A percentile compares a stretch with the other conserved stretches of the same genome.
These are phyloP conservation scores for Oplegnathus fasciatus DNA, from an alignment of 2,113 vertebrate species.

Conservation along the genomic window DNA sequence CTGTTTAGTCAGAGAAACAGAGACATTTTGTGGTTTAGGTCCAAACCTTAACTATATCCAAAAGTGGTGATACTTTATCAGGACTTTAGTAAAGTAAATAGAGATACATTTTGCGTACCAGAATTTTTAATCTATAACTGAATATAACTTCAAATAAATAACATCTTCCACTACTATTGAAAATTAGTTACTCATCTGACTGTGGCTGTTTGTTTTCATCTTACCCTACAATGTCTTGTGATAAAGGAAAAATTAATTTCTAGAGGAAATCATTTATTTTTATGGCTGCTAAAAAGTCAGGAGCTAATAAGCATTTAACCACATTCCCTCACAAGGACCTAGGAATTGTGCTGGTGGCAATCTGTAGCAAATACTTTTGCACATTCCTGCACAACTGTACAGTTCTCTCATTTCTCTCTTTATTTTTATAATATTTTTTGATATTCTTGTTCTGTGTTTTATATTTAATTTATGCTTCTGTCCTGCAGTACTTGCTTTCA, in stretches of 20 bases:
- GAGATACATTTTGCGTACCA: not conserved
- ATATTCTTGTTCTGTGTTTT: no score
- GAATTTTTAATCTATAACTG: not conserved
- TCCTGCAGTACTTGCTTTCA: no score
- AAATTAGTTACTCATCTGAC: not conserved
- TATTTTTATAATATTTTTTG: no score
- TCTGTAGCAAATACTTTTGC: no score
- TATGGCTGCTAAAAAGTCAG: not conserved
- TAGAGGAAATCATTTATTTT: not conserved
- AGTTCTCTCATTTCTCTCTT: no score
- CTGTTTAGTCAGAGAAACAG: slow-evolving; percentile 18
- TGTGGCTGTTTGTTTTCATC: not conserved
- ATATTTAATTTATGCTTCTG: no score
- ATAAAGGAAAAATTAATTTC: not conserved
- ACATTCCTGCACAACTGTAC: no score
- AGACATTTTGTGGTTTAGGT: not conserved
- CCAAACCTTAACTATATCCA: not conserved
- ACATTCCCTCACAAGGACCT: not conserved
- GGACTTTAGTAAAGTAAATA: not conserved
- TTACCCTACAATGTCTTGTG: not conserved
- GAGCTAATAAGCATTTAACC: not conserved
- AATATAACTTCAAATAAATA: no score
- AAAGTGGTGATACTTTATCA: not conserved
- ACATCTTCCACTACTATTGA: not conserved
- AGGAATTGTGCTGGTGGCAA: not conserved